phyloP scores from a whole-genome alignment of 2,888 invertebrate genomes.

The Falcaria lacertinaria region DNA sequence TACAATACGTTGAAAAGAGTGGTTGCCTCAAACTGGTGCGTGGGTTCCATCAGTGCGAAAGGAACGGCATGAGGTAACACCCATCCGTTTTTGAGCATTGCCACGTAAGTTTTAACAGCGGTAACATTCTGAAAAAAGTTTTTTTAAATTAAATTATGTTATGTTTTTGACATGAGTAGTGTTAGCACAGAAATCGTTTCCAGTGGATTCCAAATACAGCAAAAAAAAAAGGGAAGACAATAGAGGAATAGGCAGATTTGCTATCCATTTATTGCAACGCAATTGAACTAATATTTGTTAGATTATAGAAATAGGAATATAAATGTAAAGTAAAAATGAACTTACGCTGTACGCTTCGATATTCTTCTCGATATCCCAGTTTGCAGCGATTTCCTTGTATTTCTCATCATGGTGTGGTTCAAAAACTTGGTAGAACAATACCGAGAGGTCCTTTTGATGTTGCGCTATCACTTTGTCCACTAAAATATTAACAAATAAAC shows the following conservation, averaged over 20 bases:
- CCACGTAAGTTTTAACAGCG: slow-evolving; percentile 76
- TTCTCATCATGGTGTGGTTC: slow-evolving; percentile 80
- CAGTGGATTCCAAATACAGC: too few relatives aligned
- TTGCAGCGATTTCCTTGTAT: slow-evolving; percentile 64
- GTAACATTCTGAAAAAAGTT: slow-evolving; percentile 65
- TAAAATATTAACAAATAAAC: slow-evolving; percentile 24
- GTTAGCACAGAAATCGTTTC: too few relatives aligned
- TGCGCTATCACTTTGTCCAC: slow-evolving; percentile 69
- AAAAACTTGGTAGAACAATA: slow-evolving; percentile 71
- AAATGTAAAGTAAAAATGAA: slow-evolving; percentile 8
- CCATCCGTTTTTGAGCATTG: slow-evolving; percentile 72
- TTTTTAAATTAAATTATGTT: not conserved
- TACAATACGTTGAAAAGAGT: slow-evolving; percentile 83
- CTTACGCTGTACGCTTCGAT: slow-evolving; percentile 69
- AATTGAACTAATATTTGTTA: too few relatives aligned
- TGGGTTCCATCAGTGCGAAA: slow-evolving; percentile 77
- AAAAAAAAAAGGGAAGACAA: too few relatives aligned
- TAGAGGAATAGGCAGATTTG: too few relatives aligned
- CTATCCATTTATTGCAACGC: too few relatives aligned
- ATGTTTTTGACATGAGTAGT: too few relatives aligned
- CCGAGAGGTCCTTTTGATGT: slow-evolving; percentile 63
- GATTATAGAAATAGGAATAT: too few relatives aligned
- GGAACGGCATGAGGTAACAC: slow-evolving; percentile 79
- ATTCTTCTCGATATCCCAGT: slow-evolving; percentile 74
- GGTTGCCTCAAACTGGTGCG: slow-evolving; percentile 81